Percentiles rank a stretch among this genome's conserved stretches.
These are phyloP conservation scores for Sylvia borin DNA, from an alignment of 2,797 vertebrate genomes.

Conservation along the genomic window DNA sequence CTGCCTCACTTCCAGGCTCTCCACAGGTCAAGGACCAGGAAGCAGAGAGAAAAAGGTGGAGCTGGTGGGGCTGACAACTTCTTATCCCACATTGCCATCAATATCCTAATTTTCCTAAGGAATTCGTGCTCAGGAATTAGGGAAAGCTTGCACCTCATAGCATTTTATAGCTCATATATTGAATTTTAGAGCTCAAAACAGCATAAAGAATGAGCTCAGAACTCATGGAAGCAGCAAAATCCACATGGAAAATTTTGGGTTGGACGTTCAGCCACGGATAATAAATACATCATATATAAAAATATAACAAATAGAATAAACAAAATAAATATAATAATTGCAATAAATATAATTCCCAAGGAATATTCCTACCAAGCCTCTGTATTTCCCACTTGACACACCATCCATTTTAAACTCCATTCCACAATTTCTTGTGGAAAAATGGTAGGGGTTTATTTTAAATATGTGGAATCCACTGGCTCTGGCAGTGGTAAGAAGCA, in stretches of 20 bases:
- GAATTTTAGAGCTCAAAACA: background rate
- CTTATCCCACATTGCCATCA: accelerated
- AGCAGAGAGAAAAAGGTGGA: background rate
- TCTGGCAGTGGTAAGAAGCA: background rate
- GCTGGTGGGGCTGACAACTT: background rate
- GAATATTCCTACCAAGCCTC: background rate
- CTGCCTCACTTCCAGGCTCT: background rate
- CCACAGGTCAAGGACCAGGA: background rate
- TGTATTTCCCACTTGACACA: background rate
- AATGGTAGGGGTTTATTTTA: accelerated
- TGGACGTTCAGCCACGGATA: accelerated
- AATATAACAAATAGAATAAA: background rate
- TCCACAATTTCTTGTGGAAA: background rate
- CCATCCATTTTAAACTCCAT: background rate
- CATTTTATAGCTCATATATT: background rate
- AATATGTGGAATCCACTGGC: background rate
- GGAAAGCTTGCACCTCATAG: background rate
- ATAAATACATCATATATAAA: background rate
- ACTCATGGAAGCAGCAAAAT: background rate
- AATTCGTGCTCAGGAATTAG: background rate
- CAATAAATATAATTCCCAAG: background rate
- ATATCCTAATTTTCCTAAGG: background rate
- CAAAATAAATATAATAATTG: background rate
- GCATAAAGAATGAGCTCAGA: background rate
- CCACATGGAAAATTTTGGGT: accelerated